phyloP scores from a whole-genome alignment of 1,140 invertebrate genomes.

The Dinothrombium tinctorium region DNA sequence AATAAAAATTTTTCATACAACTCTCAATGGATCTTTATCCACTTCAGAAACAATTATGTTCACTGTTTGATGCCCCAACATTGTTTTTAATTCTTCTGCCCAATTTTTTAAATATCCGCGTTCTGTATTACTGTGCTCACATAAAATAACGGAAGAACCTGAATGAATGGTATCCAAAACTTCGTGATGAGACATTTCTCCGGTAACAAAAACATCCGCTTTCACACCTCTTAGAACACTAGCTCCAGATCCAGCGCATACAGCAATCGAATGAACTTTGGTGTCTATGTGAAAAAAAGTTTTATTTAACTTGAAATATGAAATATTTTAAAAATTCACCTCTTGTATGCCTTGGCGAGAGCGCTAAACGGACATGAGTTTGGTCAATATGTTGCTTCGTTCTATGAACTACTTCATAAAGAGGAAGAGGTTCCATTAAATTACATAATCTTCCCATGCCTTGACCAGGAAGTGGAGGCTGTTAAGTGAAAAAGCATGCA shows the following conservation, averaged over 20 bases:
- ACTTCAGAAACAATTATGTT: conserved; percentile 38
- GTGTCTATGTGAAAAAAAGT: conserved; percentile 4
- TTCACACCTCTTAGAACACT: conserved; percentile 40
- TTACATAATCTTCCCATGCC: conserved; percentile 17
- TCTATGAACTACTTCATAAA: conserved; percentile 36
- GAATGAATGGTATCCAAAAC: conserved; percentile 56
- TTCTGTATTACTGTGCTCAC: conserved; percentile 87
- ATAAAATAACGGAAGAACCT: conserved; percentile 54
- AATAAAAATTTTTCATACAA: too few relatives aligned
- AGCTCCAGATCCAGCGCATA: conserved; percentile 71
- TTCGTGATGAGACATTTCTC: conserved; percentile 92
- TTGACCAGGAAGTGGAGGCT: conserved; percentile 9
- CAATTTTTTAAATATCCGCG: conserved; percentile 44
- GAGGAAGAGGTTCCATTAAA: conserved; percentile 23
- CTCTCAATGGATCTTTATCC: conserved; percentile 42
- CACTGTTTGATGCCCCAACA: conserved; percentile 30
- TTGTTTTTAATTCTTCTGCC: conserved; percentile 17
- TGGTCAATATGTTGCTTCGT: conserved; percentile 46
- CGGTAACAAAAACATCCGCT: conserved; percentile 63
- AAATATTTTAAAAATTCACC: conserved; percentile 18
- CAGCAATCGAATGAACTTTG: conserved; percentile 33
- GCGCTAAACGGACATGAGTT: conserved; percentile 41
- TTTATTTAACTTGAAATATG: conserved; percentile 2
- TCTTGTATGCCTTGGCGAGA: conserved; percentile 26
- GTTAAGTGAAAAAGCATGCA: not conserved